A percentile compares a stretch with the other conserved stretches of the same genome.
Conservation (phyloP, 2,888 invertebrate genomes). For the Lucinisca nassula region DNA sequence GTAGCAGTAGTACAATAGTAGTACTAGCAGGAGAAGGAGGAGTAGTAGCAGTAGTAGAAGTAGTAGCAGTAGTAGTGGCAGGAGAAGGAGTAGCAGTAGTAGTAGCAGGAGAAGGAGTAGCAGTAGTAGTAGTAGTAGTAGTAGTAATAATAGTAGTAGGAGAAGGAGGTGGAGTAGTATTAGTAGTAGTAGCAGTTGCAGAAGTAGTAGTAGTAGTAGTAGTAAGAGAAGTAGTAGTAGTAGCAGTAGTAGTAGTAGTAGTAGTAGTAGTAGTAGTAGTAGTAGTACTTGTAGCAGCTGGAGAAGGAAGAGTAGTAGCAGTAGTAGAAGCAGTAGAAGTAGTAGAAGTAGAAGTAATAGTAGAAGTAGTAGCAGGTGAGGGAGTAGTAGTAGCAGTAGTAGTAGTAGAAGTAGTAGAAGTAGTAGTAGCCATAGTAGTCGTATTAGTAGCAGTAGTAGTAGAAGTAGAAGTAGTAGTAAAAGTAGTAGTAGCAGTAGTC, state of each 20-base stretch:
- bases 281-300: slow-evolving; percentile 24
- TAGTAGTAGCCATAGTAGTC: too few relatives aligned
- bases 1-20: neutral
- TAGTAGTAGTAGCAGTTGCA: too few relatives aligned
- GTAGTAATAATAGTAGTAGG: too few relatives aligned
- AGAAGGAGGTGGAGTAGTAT: too few relatives aligned
- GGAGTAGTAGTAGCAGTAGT: too few relatives aligned
- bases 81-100: neutral
- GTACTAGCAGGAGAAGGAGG: neutral
- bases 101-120: neutral
- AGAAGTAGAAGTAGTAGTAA: neutral
- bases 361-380: too few relatives aligned
- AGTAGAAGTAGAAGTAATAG: too few relatives aligned
- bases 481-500: neutral
- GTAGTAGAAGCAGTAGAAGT: too few relatives aligned
- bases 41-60: neutral
- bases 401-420: too few relatives aligned
- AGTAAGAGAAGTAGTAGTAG: slow-evolving; percentile 5
- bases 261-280: slow-evolving; percentile 33
- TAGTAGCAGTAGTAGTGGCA: neutral
- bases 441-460: too few relatives aligned
- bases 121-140: too few relatives aligned
- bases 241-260: slow-evolving; percentile 11
- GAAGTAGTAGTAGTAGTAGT: too few relatives aligned
- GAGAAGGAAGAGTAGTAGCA: slow-evolving; percentile 28